phyloP scores from a whole-genome alignment of 2,113 vertebrate genomes.

The Bos taurus region DNA sequence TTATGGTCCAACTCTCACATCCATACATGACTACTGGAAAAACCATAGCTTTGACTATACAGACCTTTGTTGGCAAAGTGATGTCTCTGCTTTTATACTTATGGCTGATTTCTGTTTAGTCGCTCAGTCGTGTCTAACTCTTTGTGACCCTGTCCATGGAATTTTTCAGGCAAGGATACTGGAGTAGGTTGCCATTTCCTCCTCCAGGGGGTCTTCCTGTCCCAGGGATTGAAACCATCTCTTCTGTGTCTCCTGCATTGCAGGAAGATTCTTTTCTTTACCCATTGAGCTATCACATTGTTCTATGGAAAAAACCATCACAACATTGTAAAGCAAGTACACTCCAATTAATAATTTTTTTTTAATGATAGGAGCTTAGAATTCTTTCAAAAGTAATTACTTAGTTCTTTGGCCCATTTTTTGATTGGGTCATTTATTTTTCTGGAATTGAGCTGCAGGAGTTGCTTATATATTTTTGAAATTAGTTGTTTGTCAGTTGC shows the following conservation, averaged over 20 bases:
- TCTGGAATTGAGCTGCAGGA: too few species aligned
- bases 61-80: neutral
- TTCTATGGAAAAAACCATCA: neutral
- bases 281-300: neutral
- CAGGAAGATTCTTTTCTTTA: neutral
- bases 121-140: neutral
- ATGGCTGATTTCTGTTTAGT: neutral
- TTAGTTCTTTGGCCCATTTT: too few species aligned
- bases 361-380: neutral
- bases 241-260: neutral
- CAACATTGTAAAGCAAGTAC: neutral
- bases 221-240: neutral
- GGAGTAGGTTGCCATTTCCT: neutral
- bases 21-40: neutral
- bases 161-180: neutral
- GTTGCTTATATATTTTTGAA: too few species aligned
- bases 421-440: too few species aligned
- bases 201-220: neutral
- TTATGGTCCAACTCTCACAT: neutral
- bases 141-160: neutral
- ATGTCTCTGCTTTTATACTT: neutral
- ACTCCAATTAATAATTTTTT: neutral
- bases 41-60: neutral
- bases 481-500: too few species aligned
- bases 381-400: neutral